Conservation (phyloP, 2,888 invertebrate species). For the Callinectes sapidus region DNA sequence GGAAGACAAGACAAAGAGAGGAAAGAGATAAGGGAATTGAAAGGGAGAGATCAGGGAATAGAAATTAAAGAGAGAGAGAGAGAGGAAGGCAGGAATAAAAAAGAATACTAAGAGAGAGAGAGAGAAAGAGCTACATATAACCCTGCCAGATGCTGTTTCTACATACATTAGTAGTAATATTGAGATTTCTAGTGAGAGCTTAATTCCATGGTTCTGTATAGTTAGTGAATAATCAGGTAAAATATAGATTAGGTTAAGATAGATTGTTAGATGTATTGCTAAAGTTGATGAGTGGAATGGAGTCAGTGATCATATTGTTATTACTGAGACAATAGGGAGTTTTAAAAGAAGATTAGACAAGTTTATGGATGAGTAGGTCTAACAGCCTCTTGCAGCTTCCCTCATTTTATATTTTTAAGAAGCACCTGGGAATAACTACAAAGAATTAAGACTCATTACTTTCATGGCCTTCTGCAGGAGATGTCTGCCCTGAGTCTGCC, state of each 20-base stretch:
- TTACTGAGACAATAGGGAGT: too few relatives aligned
- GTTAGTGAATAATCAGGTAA: background rate
- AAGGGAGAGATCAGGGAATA: background rate
- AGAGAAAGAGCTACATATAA: background rate
- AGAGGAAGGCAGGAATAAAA: background rate
- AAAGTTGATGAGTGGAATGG: too few relatives aligned
- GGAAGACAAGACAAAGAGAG: too few relatives aligned
- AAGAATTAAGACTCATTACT: background rate
- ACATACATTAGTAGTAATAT: too few relatives aligned
- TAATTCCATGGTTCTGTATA: background rate
- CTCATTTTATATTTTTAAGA: background rate
- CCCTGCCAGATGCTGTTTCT: too few relatives aligned
- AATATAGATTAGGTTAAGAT: background rate
- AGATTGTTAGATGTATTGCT: too few relatives aligned
- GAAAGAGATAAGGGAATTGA: background rate
- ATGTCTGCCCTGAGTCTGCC: conserved; percentile 75
- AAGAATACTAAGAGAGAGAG: too few relatives aligned
- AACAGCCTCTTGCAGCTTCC: too few relatives aligned
- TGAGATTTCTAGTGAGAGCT: too few relatives aligned
- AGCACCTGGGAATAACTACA: background rate
- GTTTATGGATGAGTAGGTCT: too few relatives aligned
- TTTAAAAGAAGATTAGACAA: too few relatives aligned
- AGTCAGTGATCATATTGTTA: too few relatives aligned
- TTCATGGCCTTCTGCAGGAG: background rate
- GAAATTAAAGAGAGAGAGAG: background rate